A percentile compares a stretch with the other conserved stretches of the same genome.
Conservation (phyloP, 2,888 invertebrate species). For the Achlya flavicornis region DNA sequence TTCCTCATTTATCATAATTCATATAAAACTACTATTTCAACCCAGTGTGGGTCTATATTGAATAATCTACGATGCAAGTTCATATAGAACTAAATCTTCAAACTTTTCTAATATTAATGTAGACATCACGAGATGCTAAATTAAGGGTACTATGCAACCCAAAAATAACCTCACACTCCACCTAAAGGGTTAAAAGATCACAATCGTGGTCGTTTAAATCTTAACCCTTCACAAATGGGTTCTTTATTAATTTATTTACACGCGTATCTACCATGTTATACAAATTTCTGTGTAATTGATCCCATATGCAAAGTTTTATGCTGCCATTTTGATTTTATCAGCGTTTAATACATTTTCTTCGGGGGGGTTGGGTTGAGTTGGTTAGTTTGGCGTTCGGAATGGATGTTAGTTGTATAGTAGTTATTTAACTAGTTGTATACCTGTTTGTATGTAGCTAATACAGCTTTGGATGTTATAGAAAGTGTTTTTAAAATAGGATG, state of each 20-base stretch:
- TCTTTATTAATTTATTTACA: conserved; percentile 81
- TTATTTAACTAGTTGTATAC: not conserved
- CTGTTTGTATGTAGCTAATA: not conserved
- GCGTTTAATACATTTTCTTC: conserved; percentile 68
- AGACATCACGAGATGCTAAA: not conserved
- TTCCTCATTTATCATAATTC: too few species aligned
- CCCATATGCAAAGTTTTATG: conserved; percentile 80
- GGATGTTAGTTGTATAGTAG: conserved; percentile 18
- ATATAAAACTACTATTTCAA: too few species aligned
- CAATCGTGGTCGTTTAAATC: conserved; percentile 67
- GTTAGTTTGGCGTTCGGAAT: not conserved
- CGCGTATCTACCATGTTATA: conserved; percentile 70
- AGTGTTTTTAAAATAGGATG: too few species aligned
- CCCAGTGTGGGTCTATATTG: too few species aligned
- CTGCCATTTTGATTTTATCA: conserved; percentile 69
- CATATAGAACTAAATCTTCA: too few species aligned
- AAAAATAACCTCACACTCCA: not conserved
- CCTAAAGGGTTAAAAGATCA: conserved; percentile 59
- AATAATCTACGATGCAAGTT: too few species aligned
- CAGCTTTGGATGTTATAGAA: too few species aligned
- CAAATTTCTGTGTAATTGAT: conserved; percentile 71
- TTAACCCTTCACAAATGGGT: conserved; percentile 72
- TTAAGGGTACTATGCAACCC: not conserved
- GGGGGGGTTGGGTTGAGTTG: conserved; percentile 27
- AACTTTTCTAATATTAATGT: not conserved